Conservation (phyloP, 1,140 invertebrate genomes). For the Arion vulgaris region DNA sequence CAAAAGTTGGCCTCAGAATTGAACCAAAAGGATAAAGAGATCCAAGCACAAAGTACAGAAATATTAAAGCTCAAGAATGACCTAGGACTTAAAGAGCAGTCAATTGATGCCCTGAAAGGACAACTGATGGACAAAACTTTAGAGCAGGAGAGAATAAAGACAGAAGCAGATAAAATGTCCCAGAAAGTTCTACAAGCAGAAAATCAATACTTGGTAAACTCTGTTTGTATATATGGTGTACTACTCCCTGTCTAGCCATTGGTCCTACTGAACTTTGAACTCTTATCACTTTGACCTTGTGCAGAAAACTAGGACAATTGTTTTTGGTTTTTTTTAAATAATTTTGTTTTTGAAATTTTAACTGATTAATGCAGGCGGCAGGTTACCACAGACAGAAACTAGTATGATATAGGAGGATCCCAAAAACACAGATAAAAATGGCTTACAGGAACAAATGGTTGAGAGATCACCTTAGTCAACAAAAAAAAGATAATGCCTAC, state of each 20-base stretch:
- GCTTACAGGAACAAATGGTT: too few relatives aligned
- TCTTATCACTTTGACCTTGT: too few relatives aligned
- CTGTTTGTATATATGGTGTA: too few relatives aligned
- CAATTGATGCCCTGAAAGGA: conserved; percentile 36
- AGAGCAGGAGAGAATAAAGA: conserved; percentile 24
- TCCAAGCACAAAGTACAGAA: conserved; percentile 39
- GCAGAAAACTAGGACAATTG: too few relatives aligned
- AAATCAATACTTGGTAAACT: conserved; percentile 18
- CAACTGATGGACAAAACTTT: conserved; percentile 45
- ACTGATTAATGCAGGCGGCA: too few relatives aligned
- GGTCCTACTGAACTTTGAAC: not conserved
- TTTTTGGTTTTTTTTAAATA: too few relatives aligned
- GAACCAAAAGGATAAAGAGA: conserved; percentile 15
- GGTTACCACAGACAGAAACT: too few relatives aligned
- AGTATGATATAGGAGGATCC: too few relatives aligned
- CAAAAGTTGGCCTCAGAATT: conserved; percentile 25
- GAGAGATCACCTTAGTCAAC: too few relatives aligned
- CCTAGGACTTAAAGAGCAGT: conserved; percentile 19
- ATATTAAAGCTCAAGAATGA: conserved; percentile 40
- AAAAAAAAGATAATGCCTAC: too few relatives aligned
- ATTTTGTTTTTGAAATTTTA: too few relatives aligned
- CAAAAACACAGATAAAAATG: too few relatives aligned
- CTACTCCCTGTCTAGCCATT: not conserved
- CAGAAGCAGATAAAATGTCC: conserved; percentile 27
- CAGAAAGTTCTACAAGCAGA: conserved; percentile 14